Evolutionary conservation across 2,113 vertebrate species (phyloP), one percentile per base, ranked within the genome.

Genomic region (Eolophus roseicapilla): DNA sequence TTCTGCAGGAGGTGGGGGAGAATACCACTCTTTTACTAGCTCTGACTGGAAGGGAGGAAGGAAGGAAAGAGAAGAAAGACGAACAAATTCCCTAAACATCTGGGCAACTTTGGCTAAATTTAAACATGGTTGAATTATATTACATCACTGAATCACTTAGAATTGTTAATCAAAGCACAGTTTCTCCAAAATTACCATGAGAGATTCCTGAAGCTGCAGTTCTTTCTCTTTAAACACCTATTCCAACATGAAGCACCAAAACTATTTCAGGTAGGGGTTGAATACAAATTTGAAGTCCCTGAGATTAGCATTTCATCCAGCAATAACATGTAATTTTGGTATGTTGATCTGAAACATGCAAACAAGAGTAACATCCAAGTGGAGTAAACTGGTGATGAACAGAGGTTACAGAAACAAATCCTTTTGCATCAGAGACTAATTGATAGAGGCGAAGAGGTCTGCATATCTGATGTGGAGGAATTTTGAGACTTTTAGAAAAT

Each of bases 401-500:
- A 88, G 33, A 84, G 4, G 3, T 52, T 57, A 65, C 21, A 69
- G 44, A 71, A 85, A 76, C 27, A 18, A 73, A 63, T 65, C 21
- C 17, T 65, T 82, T 52, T 29, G 7, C 65, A 71, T 60, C 86
- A 82, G 21, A 68, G 43, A 41, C 27, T 60, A 49, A 47, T 1
- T 4, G 52, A 68, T 33, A 64, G 33, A 92, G 31, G 33, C 79
- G 64, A 77, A 78, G 15, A 78, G 6, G 7, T 25, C 27, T 65
- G n/a, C 5, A 1, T 31, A 62, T 67, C 77, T 7, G 7, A 44
- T 17, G 7, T 16, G 57, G 65, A 90, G 39, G 50, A 94, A 90
- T 70, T 4, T 46, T 21, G 25, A 94, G 46, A 71, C 43, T 89
- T 95, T 77, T 41, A 18, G 74, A 95, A 97, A 95, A 68, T 33